Percentiles rank a stretch among this genome's conserved stretches.
Evolutionary conservation across 1,140 invertebrate species (phyloP).

Genomic region (Batillaria attramentaria): DNA sequence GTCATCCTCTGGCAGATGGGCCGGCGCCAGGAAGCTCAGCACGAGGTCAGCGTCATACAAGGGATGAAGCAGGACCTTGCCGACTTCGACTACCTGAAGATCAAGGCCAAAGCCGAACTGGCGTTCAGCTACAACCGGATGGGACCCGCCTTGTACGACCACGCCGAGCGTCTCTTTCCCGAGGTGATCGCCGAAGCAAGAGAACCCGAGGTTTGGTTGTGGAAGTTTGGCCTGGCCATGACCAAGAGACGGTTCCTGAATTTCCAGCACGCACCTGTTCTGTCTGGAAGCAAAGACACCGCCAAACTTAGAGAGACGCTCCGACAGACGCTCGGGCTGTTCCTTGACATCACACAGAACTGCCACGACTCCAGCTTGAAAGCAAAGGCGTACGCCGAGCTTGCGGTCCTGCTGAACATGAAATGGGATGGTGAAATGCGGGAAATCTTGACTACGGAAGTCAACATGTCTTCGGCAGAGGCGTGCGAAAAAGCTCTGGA

Average conservation of each 20-base stretch:
- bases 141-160: background rate
- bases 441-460: background rate
- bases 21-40: too few relatives aligned
- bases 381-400: constrained; percentile 9
- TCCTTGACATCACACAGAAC: background rate
- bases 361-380: background rate
- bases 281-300: background rate
- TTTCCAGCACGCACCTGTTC: too few relatives aligned
- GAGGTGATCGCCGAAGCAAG: background rate
- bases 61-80: background rate
- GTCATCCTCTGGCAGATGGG: background rate
- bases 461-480: background rate
- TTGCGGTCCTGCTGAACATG: background rate
- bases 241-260: background rate
- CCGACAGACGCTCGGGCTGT: too few relatives aligned
- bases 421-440: background rate
- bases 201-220: constrained; percentile 8
- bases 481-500: background rate
- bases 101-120: constrained; percentile 4
- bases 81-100: background rate
- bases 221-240: constrained; percentile 5
- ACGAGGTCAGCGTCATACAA: background rate
- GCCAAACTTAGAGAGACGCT: too few relatives aligned
- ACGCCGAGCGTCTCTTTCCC: background rate
- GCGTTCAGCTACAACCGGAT: constrained; percentile 7